Evolutionary conservation across 2,888 invertebrate genomes (phyloP).

Genomic region (Ectemnius lituratus): DNA sequence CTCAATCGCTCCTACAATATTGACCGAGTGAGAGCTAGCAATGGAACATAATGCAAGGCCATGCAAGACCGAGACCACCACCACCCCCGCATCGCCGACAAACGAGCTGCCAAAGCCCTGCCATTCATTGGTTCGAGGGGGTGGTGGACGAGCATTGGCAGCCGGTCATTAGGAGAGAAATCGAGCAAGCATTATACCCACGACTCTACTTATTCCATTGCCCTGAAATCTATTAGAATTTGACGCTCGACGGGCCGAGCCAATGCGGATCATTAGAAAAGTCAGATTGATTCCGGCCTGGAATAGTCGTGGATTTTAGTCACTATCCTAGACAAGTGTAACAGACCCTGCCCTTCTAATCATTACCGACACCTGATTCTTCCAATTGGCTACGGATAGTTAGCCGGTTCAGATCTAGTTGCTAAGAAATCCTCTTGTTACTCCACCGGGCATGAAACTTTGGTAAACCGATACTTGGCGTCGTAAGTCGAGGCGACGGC

Average conservation of each 20-base stretch:
- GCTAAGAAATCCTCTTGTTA: neutral
- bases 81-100: slow-evolving; percentile 62
- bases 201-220: neutral
- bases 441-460: slow-evolving; percentile 34
- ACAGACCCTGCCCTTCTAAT: no score
- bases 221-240: no score
- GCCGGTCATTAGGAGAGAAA: slow-evolving; percentile 72
- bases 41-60: slow-evolving; percentile 70
- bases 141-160: slow-evolving; percentile 69
- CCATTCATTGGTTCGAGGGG: slow-evolving; percentile 62
- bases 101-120: slow-evolving; percentile 57
- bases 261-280: no score
- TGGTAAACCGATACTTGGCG: slow-evolving; percentile 54
- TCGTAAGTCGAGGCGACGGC: no score
- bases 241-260: no score
- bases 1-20: slow-evolving; percentile 75
- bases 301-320: no score
- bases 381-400: neutral
- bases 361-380: no score
- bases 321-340: no score
- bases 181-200: slow-evolving; percentile 35
- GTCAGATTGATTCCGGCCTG: no score
- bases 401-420: slow-evolving; percentile 3
- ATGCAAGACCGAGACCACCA: no score
- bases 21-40: slow-evolving; percentile 68